These are phyloP conservation scores for Muscidifurax raptorellus DNA, from an alignment of 1,140 invertebrate species.

Conservation along the genomic window DNA sequence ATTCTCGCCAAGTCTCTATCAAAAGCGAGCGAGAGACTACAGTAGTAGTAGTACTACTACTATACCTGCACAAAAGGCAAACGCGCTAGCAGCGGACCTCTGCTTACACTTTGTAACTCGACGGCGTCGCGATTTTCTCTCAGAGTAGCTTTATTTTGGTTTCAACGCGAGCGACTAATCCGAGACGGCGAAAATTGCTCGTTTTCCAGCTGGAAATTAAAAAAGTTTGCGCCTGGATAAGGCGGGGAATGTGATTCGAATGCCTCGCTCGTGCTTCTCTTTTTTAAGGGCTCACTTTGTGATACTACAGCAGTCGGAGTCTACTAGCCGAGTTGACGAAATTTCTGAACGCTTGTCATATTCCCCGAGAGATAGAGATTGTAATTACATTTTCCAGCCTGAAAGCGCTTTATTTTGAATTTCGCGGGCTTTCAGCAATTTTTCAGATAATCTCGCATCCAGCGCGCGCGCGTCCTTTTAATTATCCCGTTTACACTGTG, in stretches of 20 bases:
- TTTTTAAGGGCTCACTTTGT: neutral
- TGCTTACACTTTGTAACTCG: slow-evolving; percentile 9
- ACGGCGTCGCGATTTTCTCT: neutral
- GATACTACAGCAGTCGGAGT: neutral
- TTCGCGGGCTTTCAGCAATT: neutral
- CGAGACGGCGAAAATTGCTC: neutral
- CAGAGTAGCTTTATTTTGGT: slow-evolving; percentile 2
- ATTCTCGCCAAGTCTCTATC: slow-evolving; percentile 20
- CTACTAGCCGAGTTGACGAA: neutral
- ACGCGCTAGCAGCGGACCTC: neutral
- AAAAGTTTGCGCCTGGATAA: slow-evolving; percentile 41
- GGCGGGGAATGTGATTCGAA: slow-evolving; percentile 11
- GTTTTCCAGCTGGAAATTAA: slow-evolving; percentile 35
- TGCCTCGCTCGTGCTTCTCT: neutral
- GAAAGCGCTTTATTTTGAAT: neutral
- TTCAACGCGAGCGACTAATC: neutral
- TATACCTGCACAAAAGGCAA: neutral
- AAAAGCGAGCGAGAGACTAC: neutral
- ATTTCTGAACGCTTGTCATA: neutral
- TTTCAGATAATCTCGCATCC: too few species aligned
- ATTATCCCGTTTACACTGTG: neutral
- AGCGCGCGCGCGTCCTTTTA: neutral
- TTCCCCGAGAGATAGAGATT: neutral
- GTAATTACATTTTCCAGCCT: neutral
- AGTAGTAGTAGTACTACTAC: too few species aligned